Evolutionary conservation across 2,113 vertebrate species (phyloP), one percentile per base, ranked within the genome.

Genomic region (Etheostoma spectabile): DNA sequence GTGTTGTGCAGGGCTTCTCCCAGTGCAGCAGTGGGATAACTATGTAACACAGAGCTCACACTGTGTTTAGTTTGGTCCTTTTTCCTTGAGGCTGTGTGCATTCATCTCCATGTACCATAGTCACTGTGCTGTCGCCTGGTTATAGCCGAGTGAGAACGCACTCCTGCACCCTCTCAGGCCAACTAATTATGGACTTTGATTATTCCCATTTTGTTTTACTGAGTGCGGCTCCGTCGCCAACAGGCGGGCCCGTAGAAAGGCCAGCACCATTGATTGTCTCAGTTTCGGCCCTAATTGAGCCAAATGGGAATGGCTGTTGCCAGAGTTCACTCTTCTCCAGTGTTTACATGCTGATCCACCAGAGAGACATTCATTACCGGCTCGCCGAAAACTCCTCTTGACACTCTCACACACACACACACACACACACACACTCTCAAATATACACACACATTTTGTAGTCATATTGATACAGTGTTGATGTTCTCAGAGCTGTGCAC

Each of bases 151-250:
- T 64, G 79, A 86, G 86, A 92, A 86, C 76, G 55, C 42, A 86
- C 86, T 86, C 67, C 89, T 71, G 81, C 88, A 53, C 89, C 79
- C 87, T 91, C 91, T 83, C 85, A 82, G 89, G 92, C 93, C 87
- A 88, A 90, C 93, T 94, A 93, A 95, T 95, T 94, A 95, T 88
- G 82, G 89, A 91, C 93, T 94, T 95, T 95, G 94, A 96, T 95
- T 95, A 94, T 93, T 93, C 89, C 87, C 92, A 87, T 95, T 95
- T 93, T 87, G 92, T 93, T 90, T 92, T 90, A 90, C 82, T 89
- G 86, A 92, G 89, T 77, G 86, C n/a, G 60, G 66, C 45, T 62
- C 79, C 48, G 53, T 79, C 68, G 92, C 94, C 95, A 92, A 89
- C 90, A 92, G 89, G 86, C 91, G 57, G 88, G 71, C 87, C 70